Base-by-base conservation (phyloP, 2,888 invertebrate species). In the Tethea ocularis region DNA sequence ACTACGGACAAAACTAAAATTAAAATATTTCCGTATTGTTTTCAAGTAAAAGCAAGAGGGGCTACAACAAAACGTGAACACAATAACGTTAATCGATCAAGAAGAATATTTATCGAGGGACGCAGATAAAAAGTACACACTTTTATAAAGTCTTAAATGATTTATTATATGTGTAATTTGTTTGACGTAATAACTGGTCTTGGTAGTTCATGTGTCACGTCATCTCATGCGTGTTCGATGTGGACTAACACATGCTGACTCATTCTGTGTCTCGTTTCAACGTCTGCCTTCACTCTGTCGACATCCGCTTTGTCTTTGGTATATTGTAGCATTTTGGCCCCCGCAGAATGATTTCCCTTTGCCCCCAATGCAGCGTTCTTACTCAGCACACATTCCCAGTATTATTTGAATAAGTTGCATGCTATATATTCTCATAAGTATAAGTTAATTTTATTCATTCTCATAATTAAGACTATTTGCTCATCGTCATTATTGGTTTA, bases 31-130 rank as follows among this genome's bases (percentile, higher is more conserved):
- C 76, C 75, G 74, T 87, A 78, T 89, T 88, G 74, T 88, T 85
- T 89, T 90, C 90, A 91, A 91, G 91, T 89, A 87, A 86, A 87
- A 72, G 78, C 84, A 90, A 89, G 90, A 83, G 88, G 83, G 84
- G 84, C 88, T 64, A 71, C 85, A 82, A 79, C 86, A 87, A 89
- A 87, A 83, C 84, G 80, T 88, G 89, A 89, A 84, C 78, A 69
- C 79, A 75, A 69, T 76, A 80, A 79, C 69, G 76, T 80, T 74
- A 69, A 74, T 75, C 77, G 67, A 67, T 69, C 73, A 74, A 81
- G 86, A 83, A 80, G 82, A 82, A 66, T 81, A 68, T 78, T 67
- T 75, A 74, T 71, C 81, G 78, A 81, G 77, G 81, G 82, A 82
- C 71, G 75, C 83, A 74, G 79, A 83, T 33, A 70, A 74, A 77